phyloP scores from a whole-genome alignment of 2,113 vertebrate genomes.

The Forbesichthys papilliferus region DNA sequence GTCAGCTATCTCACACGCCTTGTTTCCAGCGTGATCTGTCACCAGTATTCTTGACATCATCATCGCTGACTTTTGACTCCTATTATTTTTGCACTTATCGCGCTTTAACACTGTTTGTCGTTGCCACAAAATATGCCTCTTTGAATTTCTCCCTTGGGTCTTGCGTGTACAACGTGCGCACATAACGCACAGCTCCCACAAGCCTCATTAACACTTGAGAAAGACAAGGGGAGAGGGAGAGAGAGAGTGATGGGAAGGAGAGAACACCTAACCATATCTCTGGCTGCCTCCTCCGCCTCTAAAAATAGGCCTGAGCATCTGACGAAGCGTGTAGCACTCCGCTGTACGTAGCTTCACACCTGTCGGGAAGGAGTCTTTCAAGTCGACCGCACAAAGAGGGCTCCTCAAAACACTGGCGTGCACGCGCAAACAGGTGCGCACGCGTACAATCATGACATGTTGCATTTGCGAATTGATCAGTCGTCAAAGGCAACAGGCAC shows the following conservation, averaged over 20 bases:
- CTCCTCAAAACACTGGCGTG: neutral
- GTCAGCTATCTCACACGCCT: neutral
- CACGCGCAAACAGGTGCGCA: neutral
- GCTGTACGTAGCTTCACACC: slow-evolving; percentile 32
- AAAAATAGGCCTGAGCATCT: slow-evolving; percentile 38
- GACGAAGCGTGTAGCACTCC: slow-evolving; percentile 18
- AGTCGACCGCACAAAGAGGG: slow-evolving; percentile 5
- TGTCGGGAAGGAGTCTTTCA: slow-evolving; percentile 40
- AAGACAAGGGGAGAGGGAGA: slow-evolving; percentile 14
- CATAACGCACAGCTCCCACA: slow-evolving; percentile 13
- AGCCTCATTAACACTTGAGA: slow-evolving; percentile 53
- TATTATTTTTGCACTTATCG: slow-evolving; percentile 22
- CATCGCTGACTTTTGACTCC: neutral
- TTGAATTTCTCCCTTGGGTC: neutral
- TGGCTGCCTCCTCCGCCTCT: slow-evolving; percentile 28
- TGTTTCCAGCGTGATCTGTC: neutral
- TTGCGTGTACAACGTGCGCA: neutral
- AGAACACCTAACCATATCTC: slow-evolving; percentile 14
- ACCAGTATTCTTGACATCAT: slow-evolving; percentile 5
- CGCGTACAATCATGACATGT: neutral
- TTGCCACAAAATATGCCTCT: neutral
- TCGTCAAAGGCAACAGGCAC: neutral
- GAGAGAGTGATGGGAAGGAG: slow-evolving; percentile 7
- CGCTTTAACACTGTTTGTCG: slow-evolving; percentile 15
- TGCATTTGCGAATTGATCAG: slow-evolving; percentile 11